These are phyloP conservation scores for Alectura lathami DNA, from an alignment of 2,113 vertebrate species.

Conservation along the genomic window DNA sequence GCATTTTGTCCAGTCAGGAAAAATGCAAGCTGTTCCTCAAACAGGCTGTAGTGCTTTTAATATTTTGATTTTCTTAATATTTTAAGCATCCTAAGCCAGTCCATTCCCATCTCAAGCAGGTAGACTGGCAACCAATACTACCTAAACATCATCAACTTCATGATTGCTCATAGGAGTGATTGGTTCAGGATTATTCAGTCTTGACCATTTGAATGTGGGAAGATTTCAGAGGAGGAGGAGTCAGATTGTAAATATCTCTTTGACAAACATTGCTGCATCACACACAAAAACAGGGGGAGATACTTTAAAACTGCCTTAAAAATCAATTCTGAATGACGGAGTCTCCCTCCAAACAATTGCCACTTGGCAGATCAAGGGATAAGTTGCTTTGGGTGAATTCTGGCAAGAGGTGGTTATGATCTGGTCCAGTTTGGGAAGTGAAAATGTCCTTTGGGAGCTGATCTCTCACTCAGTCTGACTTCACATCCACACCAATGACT, in stretches of 20 bases:
- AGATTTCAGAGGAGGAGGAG: slow-evolving; percentile 22
- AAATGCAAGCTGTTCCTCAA: neutral
- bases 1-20: neutral
- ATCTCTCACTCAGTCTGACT: slow-evolving; percentile 32
- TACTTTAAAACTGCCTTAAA: slow-evolving; percentile 67
- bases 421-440: neutral
- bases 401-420: slow-evolving; percentile 31
- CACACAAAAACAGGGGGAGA: slow-evolving; percentile 32
- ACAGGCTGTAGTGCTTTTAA: neutral
- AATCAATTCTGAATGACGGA: slow-evolving; percentile 30
- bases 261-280: slow-evolving; percentile 63
- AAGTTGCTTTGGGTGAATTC: slow-evolving; percentile 53
- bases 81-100: slow-evolving; percentile 17
- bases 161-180: slow-evolving; percentile 4
- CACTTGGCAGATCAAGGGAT: neutral
- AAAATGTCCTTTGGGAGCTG: slow-evolving; percentile 32
- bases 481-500: slow-evolving; percentile 1
- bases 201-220: slow-evolving; percentile 55
- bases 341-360: slow-evolving; percentile 49
- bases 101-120: slow-evolving; percentile 30
- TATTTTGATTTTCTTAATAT: neutral
- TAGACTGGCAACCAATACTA: slow-evolving; percentile 44
- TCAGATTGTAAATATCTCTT: slow-evolving; percentile 54
- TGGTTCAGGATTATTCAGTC: slow-evolving; percentile 29
- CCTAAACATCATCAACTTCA: slow-evolving; percentile 35